Evolutionary conservation across 2,888 invertebrate species (phyloP).

Genomic region (Steromphala cineraria): DNA sequence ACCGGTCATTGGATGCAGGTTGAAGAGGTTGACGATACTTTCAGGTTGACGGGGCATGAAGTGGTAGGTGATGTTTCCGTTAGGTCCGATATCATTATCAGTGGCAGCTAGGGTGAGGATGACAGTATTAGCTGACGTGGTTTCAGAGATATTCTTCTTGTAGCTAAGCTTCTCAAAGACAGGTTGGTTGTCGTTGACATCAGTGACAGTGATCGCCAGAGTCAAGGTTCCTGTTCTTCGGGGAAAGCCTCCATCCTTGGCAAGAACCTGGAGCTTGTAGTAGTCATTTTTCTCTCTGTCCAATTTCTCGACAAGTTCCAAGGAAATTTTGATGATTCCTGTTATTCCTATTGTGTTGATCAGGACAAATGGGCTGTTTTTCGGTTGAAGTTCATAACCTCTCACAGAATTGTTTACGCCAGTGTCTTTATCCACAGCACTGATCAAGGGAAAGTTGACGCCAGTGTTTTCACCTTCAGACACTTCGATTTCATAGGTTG

Average conservation of each 20-base stretch:
- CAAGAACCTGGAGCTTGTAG: conserved; percentile 86
- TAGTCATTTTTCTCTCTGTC: conserved; percentile 92
- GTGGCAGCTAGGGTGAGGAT: conserved; percentile 84
- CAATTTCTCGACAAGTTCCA: conserved; percentile 74
- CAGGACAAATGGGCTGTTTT: conserved; percentile 33
- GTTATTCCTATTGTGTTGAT: not conserved
- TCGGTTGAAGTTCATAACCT: conserved; percentile 36
- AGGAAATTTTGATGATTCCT: not conserved
- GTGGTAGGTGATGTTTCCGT: conserved; percentile 96
- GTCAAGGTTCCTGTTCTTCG: conserved; percentile 66
- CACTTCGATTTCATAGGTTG: conserved; percentile 30
- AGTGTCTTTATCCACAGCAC: conserved; percentile 85
- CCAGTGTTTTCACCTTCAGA: conserved; percentile 42
- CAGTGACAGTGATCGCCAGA: conserved; percentile 61
- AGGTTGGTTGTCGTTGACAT: conserved; percentile 86
- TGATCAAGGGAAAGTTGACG: conserved; percentile 38
- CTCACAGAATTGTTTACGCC: conserved; percentile 89
- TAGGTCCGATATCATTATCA: conserved; percentile 94
- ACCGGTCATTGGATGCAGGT: conserved; percentile 93
- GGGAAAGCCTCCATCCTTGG: conserved; percentile 72
- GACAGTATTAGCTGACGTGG: conserved; percentile 88
- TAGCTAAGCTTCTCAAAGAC: conserved; percentile 93
- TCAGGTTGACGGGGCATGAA: conserved; percentile 79
- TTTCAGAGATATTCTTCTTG: conserved; percentile 88
- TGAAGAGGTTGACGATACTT: conserved; percentile 81